These are phyloP conservation scores for Passerina amoena DNA, from an alignment of 2,113 vertebrate genomes.

Conservation along the genomic window DNA sequence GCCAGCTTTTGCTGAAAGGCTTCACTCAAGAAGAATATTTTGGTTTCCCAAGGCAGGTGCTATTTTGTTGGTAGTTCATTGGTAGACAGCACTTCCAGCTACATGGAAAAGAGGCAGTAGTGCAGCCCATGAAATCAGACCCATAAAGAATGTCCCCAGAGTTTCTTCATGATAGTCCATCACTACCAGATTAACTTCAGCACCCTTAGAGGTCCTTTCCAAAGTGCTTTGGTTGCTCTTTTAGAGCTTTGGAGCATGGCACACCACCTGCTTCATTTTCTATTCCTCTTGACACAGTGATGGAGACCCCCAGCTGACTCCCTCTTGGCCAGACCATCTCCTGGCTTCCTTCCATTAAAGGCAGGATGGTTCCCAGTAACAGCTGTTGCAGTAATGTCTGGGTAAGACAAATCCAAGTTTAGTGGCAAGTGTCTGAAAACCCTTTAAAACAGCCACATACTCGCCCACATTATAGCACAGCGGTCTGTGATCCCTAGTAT, in stretches of 20 bases:
- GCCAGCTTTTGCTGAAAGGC: neutral
- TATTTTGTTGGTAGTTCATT: neutral
- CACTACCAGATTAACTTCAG: neutral
- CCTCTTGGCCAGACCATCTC: neutral
- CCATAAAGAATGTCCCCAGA: neutral
- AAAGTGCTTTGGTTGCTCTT: neutral
- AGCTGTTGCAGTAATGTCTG: slow-evolving; percentile 11
- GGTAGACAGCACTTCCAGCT: neutral
- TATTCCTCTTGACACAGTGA: neutral
- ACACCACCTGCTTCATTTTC: neutral
- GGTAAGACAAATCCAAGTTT: neutral
- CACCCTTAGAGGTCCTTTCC: neutral
- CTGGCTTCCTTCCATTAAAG: neutral
- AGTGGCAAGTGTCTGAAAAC: neutral
- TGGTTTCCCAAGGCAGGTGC: neutral
- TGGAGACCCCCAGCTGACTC: neutral
- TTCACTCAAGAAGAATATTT: neutral
- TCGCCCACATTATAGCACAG: neutral
- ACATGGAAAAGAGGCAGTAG: neutral
- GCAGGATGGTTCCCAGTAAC: neutral
- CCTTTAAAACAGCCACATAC: neutral
- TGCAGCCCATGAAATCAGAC: neutral
- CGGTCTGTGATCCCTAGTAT: neutral
- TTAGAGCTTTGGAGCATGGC: neutral
- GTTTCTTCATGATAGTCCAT: neutral